Percentiles rank a stretch among this genome's conserved stretches.
These are phyloP conservation scores for Tapirus indicus DNA, from an alignment of 2,797 vertebrate species.

Conservation along the genomic window DNA sequence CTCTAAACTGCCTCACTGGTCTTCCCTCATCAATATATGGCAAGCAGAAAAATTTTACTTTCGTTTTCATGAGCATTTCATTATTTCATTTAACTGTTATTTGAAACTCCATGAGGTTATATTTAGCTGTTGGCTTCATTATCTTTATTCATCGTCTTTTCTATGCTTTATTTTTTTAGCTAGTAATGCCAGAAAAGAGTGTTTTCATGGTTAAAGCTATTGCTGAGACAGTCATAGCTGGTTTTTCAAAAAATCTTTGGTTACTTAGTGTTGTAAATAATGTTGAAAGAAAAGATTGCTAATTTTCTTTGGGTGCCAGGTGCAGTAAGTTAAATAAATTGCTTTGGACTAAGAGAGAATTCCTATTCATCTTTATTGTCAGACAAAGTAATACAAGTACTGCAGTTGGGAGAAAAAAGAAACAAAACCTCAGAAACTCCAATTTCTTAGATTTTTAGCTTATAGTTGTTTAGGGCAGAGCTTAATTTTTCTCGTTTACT, in stretches of 20 bases:
- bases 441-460: not conserved
- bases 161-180: slow-evolving; percentile 6
- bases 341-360: slow-evolving; percentile 1
- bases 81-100: slow-evolving; percentile 31
- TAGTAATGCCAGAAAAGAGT: not conserved
- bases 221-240: slow-evolving; percentile 10
- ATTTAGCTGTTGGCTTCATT: slow-evolving; percentile 48
- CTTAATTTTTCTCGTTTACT: slow-evolving; percentile 21
- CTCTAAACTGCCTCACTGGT: not conserved
- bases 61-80: slow-evolving; percentile 35
- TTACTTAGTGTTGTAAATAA: slow-evolving; percentile 6
- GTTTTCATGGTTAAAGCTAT: not conserved
- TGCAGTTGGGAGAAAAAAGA: not conserved
- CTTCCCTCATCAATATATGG: not conserved
- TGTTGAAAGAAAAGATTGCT: not conserved
- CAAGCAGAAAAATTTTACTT: slow-evolving; percentile 13
- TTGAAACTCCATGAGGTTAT: not conserved
- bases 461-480: not conserved
- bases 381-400: not conserved
- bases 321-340: slow-evolving; percentile 31
- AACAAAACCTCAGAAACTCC: not conserved
- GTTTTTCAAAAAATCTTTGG: slow-evolving; percentile 9
- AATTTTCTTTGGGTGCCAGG: slow-evolving; percentile 22
- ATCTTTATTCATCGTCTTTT: slow-evolving; percentile 38
- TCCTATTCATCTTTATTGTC: not conserved